Conservation (phyloP, 2,888 invertebrate genomes). For the Nymphalis polychloros region DNA sequence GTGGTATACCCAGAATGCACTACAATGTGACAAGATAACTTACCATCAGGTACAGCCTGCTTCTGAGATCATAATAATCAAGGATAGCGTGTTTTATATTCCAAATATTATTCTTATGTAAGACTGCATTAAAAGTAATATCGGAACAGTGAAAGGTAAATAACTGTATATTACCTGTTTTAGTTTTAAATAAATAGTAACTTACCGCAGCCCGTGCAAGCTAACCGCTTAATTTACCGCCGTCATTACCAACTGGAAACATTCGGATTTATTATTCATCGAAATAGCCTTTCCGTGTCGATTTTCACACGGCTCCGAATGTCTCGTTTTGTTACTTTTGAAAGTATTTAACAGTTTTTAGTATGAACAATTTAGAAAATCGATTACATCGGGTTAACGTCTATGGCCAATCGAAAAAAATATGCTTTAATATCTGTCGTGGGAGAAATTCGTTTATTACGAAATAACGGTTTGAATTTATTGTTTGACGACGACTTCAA, state of each 20-base stretch:
- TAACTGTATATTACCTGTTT: neutral
- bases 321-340: slow-evolving; percentile 11
- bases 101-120: no score
- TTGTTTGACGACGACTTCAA: neutral
- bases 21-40: no score
- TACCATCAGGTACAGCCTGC: no score
- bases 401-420: slow-evolving; percentile 7
- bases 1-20: no score
- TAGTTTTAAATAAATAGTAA: slow-evolving; percentile 3
- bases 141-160: no score
- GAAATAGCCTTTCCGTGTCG: slow-evolving; percentile 9
- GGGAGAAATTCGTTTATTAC: neutral
- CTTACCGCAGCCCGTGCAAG: neutral
- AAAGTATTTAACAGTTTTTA: slow-evolving; percentile 15
- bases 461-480: slow-evolving; percentile 3
- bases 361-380: slow-evolving; percentile 27
- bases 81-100: no score
- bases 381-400: slow-evolving; percentile 20
- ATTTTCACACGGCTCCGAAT: slow-evolving; percentile 26
- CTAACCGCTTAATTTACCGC: slow-evolving; percentile 1
- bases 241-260: slow-evolving; percentile 2
- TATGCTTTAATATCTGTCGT: slow-evolving; percentile 12
- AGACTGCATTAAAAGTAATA: no score
- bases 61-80: no score
- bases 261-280: slow-evolving; percentile 9